A percentile compares a stretch with the other conserved stretches of the same genome.
phyloP scores from a whole-genome alignment of 1,140 invertebrate species.

The Drosophila suzukii region DNA sequence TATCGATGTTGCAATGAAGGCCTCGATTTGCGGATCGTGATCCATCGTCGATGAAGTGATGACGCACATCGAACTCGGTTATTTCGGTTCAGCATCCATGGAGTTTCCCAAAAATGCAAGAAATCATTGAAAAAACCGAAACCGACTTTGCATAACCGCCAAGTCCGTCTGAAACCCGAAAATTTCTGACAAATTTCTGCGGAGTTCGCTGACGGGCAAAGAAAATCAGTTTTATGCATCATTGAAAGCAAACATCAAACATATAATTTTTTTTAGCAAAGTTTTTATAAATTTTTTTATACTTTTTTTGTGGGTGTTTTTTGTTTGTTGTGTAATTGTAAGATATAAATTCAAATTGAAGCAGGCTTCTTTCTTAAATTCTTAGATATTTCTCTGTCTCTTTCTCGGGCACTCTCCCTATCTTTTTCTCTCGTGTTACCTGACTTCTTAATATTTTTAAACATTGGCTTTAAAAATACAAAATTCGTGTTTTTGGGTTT shows the following conservation, averaged over 20 bases:
- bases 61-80: constrained; percentile 37
- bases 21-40: constrained; percentile 43
- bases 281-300: constrained; percentile 74
- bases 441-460: constrained; percentile 76
- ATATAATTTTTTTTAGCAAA: constrained; percentile 65
- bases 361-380: constrained; percentile 65
- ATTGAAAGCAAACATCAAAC: constrained; percentile 77
- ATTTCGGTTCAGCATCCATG: constrained; percentile 17
- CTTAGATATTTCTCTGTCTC: constrained; percentile 45
- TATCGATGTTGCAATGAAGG: constrained; percentile 67
- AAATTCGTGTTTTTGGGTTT: constrained; percentile 46
- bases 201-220: constrained; percentile 29
- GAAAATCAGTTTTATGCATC: constrained; percentile 53
- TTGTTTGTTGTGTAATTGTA: constrained; percentile 51
- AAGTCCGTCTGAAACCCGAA: constrained; percentile 14
- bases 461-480: constrained; percentile 74
- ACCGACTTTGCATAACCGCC: constrained; percentile 30
- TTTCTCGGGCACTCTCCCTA: constrained; percentile 28
- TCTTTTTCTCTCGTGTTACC: constrained; percentile 33
- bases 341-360: constrained; percentile 66
- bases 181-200: constrained; percentile 2
- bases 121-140: constrained; percentile 19
- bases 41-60: constrained; percentile 20
- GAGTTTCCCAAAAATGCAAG: constrained; percentile 53
- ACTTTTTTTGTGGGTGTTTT: constrained; percentile 67